Base-by-base conservation (phyloP, 2,797 vertebrate species). In the Oreochromis grahami region DNA sequence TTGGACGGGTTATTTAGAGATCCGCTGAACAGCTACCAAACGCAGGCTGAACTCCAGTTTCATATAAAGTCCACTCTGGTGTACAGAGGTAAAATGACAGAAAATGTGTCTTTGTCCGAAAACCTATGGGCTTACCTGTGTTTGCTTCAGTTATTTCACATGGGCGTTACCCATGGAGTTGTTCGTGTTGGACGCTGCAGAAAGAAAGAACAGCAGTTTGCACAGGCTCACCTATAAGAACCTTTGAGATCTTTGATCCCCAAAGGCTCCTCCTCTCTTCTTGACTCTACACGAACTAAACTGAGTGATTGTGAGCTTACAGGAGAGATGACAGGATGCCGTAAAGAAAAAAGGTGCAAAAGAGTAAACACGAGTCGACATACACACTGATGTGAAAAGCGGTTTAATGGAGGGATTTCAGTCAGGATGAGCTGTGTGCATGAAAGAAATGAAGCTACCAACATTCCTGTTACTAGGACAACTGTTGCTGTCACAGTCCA, bases 261-360 rank as follows among this genome's bases (percentile, higher is more conserved):
- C 60, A 21, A 41, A 68, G 36, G n/a, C 2, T 2, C 11, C 3
- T 41, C n/a, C 63, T 65, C 6, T n/a, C 34, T 11, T n/a, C 17
- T 36, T 60, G 11, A n/a, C 19, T 36, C 60, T 14, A 26, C 21
- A 55, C 2, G 2, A 12, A 4, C 34, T 1, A 8, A 41, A 41
- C 36, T 68, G 63, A 24, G n/a, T 14, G 38, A 68, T 15, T 43
- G 38, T 41, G 36, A 43, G 63, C n/a, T 68, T 0, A 0, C 14
- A 10, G 13, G 38, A 7, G 36, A 15, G 21, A 15, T 10, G 38
- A 0, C 21, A 70, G 21, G 21, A 9, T 9, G n/a, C n/a, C 5
- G 13, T 9, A 0, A 9, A 41, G n/a, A 0, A 26, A 43, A 1
- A 43, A 4, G 65, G n/a, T 43, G 5, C 38, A 0, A 1, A 63